A percentile compares a stretch with the other conserved stretches of the same genome.
Conservation (phyloP, 2,113 vertebrate species). For the Pionites leucogaster region DNA sequence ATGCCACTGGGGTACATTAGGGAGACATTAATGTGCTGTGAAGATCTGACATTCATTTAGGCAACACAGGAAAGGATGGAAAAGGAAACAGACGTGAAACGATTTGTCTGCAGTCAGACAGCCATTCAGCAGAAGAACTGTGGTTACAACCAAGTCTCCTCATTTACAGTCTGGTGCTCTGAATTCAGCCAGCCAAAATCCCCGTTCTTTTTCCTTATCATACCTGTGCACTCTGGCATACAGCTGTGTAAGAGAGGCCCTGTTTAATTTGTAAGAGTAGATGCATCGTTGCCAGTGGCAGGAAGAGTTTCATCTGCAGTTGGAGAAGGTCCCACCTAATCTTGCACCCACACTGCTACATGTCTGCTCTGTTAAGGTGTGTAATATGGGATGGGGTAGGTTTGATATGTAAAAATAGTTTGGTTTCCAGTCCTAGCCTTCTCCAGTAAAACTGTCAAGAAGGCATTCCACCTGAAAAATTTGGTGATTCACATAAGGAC, state of each 20-base stretch:
- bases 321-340: background rate
- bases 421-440: background rate
- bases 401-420: background rate
- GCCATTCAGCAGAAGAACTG: background rate
- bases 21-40: background rate
- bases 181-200: background rate
- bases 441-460: background rate
- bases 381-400: rapidly evolving
- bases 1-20: background rate
- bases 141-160: background rate
- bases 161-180: background rate
- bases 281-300: background rate
- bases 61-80: background rate
- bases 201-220: background rate
- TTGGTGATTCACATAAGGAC: rapidly evolving
- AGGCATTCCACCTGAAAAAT: background rate
- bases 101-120: background rate
- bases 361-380: background rate
- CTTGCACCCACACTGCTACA: background rate
- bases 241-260: background rate
- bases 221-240: background rate
- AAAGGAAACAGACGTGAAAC: background rate
- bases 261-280: background rate
- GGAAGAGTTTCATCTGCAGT: background rate
- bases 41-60: background rate